Percentiles rank a stretch among this genome's conserved stretches.
Evolutionary conservation across 2,797 vertebrate genomes (phyloP).

Genomic region (Microhierax caerulescens): DNA sequence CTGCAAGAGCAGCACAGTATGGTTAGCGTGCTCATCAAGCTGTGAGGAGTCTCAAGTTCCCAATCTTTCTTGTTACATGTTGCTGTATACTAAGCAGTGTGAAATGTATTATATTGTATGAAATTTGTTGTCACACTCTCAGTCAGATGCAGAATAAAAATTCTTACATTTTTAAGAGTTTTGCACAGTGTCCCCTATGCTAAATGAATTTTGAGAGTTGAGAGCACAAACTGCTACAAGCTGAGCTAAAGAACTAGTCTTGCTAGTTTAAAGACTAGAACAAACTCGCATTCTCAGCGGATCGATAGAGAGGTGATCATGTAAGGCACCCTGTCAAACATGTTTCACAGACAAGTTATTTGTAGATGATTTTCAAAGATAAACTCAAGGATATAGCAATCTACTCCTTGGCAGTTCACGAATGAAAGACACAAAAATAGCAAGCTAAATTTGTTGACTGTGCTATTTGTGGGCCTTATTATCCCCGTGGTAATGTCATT

Average conservation of each 20-base stretch:
- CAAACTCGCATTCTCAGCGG: not conserved
- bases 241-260: not conserved
- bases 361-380: conserved; percentile 35
- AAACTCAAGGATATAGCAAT: not conserved
- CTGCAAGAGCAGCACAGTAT: not conserved
- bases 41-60: not conserved
- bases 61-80: not conserved
- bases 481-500: not conserved
- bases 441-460: conserved; percentile 25
- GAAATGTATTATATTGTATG: not conserved
- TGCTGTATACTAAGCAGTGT: not conserved
- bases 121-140: not conserved
- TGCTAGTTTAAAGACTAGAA: conserved; percentile 7
- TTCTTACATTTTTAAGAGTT: not conserved
- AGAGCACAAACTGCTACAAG: not conserved
- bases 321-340: not conserved
- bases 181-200: not conserved
- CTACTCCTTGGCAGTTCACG: conserved; percentile 15
- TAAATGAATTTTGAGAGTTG: not conserved
- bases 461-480: conserved; percentile 32
- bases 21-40: not conserved
- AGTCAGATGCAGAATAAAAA: not conserved
- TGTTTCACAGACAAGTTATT: conserved; percentile 46
- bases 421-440: conserved; percentile 51
- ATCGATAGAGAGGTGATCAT: not conserved